A percentile compares a stretch with the other conserved stretches of the same genome.
phyloP scores from a whole-genome alignment of 2,113 vertebrate genomes.

The Aramus guarauna region DNA sequence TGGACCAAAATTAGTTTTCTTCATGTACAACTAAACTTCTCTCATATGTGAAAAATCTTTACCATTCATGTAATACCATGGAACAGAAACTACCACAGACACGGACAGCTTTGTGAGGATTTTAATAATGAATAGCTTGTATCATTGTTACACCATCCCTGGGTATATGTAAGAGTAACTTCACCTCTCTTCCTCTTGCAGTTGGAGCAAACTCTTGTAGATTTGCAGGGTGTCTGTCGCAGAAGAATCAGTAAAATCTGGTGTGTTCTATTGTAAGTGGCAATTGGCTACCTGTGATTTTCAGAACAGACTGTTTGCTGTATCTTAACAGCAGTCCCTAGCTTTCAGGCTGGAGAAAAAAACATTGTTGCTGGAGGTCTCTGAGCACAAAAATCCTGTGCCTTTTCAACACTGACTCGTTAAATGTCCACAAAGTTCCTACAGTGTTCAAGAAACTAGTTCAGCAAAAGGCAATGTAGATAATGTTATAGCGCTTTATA shows the following conservation, averaged over 20 bases:
- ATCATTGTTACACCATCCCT: slow-evolving; percentile 30
- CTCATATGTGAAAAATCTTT: background rate
- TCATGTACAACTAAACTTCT: slow-evolving; percentile 56
- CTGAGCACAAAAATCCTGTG: slow-evolving; percentile 69
- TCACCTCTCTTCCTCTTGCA: slow-evolving; percentile 16
- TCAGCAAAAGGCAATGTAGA: slow-evolving; percentile 50
- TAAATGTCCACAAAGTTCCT: slow-evolving; percentile 58
- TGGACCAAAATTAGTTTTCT: slow-evolving; percentile 74
- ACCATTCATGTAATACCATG: slow-evolving; percentile 3
- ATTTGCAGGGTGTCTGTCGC: background rate
- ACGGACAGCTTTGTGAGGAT: slow-evolving; percentile 40
- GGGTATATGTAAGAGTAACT: slow-evolving; percentile 48
- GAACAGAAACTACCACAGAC: slow-evolving; percentile 37
- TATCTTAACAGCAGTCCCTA: background rate
- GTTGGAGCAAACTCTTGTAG: slow-evolving; percentile 1
- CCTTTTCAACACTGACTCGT: slow-evolving; percentile 68
- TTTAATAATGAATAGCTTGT: slow-evolving; percentile 61
- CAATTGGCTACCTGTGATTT: slow-evolving; percentile 12
- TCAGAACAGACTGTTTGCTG: background rate
- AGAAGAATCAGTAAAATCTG: slow-evolving; percentile 45
- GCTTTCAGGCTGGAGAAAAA: background rate
- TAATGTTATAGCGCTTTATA: slow-evolving; percentile 65
- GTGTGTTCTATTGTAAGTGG: slow-evolving; percentile 46
- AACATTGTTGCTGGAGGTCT: slow-evolving; percentile 5
- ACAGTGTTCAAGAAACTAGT: slow-evolving; percentile 52